These are phyloP conservation scores for Chaetoderma sp. DNA, from an alignment of 2,888 invertebrate genomes.

Conservation along the genomic window DNA sequence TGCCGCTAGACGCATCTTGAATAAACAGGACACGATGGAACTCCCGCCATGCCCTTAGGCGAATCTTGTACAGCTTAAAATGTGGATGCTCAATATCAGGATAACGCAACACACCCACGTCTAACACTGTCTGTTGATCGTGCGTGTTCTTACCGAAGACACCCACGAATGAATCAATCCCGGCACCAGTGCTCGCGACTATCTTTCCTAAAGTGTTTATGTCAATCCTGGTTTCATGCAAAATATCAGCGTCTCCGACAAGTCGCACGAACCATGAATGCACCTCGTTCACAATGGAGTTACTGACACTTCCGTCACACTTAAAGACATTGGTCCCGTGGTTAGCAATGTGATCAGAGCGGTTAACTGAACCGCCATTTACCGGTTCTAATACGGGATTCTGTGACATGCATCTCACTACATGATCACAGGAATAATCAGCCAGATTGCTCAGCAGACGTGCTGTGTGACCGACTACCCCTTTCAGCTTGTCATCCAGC, in stretches of 20 bases:
- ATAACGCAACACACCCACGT: conserved; percentile 1
- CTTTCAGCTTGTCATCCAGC: too few species aligned
- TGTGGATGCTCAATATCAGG: conserved; percentile 2
- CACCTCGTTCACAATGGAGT: neutral
- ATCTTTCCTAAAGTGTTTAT: neutral
- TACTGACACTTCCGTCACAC: neutral
- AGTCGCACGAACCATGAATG: neutral
- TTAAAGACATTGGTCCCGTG: neutral
- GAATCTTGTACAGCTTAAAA: conserved; percentile 5
- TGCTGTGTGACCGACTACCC: too few species aligned
- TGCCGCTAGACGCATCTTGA: neutral
- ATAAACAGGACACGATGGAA: neutral
- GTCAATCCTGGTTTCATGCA: conserved; percentile 5
- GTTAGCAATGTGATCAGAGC: neutral
- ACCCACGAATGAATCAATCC: neutral
- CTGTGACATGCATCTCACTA: neutral
- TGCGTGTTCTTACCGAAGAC: neutral
- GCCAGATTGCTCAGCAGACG: too few species aligned
- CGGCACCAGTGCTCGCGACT: conserved; percentile 1
- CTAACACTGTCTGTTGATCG: neutral
- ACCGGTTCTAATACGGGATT: neutral
- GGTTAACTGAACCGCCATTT: neutral
- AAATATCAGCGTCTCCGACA: neutral
- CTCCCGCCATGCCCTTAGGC: neutral
- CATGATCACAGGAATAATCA: too few species aligned